These are phyloP conservation scores for Nipponacmea schrenckii DNA, from an alignment of 2,888 invertebrate species.

Conservation along the genomic window DNA sequence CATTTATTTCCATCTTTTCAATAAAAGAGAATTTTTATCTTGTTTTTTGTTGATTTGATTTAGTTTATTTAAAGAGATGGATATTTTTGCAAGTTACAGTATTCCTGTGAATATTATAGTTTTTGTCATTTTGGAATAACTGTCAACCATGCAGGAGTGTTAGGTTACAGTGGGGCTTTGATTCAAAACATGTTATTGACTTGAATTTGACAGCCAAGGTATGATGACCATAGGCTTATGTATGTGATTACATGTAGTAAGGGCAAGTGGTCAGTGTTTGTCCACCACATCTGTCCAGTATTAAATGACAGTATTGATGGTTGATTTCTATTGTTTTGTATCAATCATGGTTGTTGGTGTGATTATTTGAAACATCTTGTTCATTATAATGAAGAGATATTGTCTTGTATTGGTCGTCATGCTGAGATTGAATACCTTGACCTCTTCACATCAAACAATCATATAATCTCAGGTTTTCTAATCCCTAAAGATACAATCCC, in stretches of 20 bases:
- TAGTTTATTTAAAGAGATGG: too few species aligned
- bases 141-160: too few species aligned
- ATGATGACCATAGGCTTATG: not conserved
- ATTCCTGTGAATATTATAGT: too few species aligned
- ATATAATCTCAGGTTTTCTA: too few species aligned
- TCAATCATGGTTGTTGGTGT: not conserved
- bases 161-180: too few species aligned
- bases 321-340: conserved; percentile 6
- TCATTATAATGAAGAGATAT: not conserved
- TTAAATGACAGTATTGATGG: not conserved
- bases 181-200: not conserved
- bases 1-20: too few species aligned
- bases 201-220: not conserved
- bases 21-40: too few species aligned
- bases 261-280: not conserved
- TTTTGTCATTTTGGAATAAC: too few species aligned
- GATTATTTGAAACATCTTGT: not conserved
- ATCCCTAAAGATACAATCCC: too few species aligned
- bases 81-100: too few species aligned
- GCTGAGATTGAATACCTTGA: not conserved
- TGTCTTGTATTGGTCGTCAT: not conserved
- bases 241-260: not conserved
- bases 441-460: not conserved
- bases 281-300: conserved; percentile 1
- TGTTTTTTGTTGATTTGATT: too few species aligned